Percentiles rank a stretch among this genome's conserved stretches.
These are phyloP conservation scores for Larimichthys crocea DNA, from an alignment of 2,113 vertebrate genomes.

Conservation along the genomic window DNA sequence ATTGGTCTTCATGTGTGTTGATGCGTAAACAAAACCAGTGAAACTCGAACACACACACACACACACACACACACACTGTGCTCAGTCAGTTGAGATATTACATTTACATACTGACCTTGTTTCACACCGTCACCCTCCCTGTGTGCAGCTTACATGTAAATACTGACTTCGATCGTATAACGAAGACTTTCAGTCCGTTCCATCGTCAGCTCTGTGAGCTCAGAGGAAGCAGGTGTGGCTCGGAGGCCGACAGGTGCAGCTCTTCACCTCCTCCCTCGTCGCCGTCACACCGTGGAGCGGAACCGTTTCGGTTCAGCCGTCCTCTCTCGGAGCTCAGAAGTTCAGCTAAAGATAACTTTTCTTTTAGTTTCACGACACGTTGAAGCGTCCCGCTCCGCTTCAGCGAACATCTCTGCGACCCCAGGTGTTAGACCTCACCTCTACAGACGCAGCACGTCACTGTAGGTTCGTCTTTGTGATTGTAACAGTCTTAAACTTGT, in stretches of 20 bases:
- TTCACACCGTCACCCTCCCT: background rate
- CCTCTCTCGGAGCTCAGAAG: constrained; percentile 6
- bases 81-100: background rate
- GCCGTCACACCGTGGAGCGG: background rate
- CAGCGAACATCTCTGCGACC: background rate
- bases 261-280: constrained; percentile 30
- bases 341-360: background rate
- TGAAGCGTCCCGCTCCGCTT: background rate
- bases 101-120: background rate
- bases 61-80: background rate
- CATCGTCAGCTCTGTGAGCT: background rate
- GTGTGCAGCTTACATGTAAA: background rate
- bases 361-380: constrained; percentile 15
- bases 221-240: background rate
- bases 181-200: background rate
- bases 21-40: background rate
- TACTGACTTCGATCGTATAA: no score
- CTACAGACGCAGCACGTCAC: background rate
- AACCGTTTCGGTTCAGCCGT: constrained; percentile 50
- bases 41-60: background rate
- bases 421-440: background rate
- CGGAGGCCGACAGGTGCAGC: constrained; percentile 28
- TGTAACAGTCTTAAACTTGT: background rate
- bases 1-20: background rate
- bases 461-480: background rate